Base-by-base conservation (phyloP, 1,140 invertebrate species). In the Drosophila oshimai region DNA sequence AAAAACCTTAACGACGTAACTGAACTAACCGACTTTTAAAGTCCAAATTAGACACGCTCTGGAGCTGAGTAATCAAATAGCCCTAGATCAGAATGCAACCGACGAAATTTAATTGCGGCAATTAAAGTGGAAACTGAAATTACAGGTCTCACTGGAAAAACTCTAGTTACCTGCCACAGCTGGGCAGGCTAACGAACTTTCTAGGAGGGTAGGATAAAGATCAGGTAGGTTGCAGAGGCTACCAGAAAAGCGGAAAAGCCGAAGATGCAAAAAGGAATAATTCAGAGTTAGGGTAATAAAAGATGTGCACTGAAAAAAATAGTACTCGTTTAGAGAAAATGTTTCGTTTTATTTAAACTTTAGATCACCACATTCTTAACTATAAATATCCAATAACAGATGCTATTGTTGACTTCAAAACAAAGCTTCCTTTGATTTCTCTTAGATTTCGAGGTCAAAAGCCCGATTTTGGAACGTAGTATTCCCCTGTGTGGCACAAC, bases 71-170 rank as follows among this genome's bases (percentile, higher is more conserved):
- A 62, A 65, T 65, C 61, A 62, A 31, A 45, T 33, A 12, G 53
- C 6, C 28, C 36, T 33, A 36, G 41, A 64, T 64, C 41, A 17
- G 6, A 64, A 64, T 64, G 39, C 55, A 36, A 29, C 42, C 57
- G 41, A 31, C 61, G 9, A 39, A 26, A 39, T 64, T 49, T 65
- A 65, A 64, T 64, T 64, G 58, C 42, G n/a, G 61, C 58, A 65
- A 34, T 67, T 67, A 65, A 67, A 65, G 62, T 50, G 60, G 44
- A n/a, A 62, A 65, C 60, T 67, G 60, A 65, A 65, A 65, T 37
- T 33, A 67, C 26, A 26, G 58, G 31, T 15, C 29, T 15, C 15
- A 20, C 13, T 12, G 50, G 13, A 15, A 60, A 62, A 60, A 34
- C 15, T 37, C n/a, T 29, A 24, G 44, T 50, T 64, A 31, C 53